A percentile compares a stretch with the other conserved stretches of the same genome.
Evolutionary conservation across 2,113 vertebrate species (phyloP).

Genomic region (Choloepus hoffmanni): DNA sequence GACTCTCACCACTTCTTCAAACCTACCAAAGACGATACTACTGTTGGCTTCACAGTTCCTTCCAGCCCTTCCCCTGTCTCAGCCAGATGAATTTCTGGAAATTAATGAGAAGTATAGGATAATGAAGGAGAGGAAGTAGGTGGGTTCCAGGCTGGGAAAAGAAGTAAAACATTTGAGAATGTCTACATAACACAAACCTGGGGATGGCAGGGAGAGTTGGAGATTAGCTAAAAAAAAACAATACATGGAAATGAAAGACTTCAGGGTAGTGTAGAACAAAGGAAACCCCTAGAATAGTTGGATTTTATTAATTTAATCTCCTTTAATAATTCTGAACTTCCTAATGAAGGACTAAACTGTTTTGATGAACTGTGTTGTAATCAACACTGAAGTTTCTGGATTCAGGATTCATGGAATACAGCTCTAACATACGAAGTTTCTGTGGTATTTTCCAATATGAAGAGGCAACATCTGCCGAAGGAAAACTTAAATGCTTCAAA

Average conservation of each 20-base stretch:
- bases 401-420: background rate
- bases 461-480: background rate
- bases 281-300: fast-evolving
- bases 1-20: background rate
- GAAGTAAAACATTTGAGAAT: background rate
- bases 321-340: background rate
- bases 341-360: background rate
- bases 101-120: background rate
- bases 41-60: background rate
- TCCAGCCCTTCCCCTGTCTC: background rate
- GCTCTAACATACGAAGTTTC: background rate
- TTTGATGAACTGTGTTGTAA: background rate
- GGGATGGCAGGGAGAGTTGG: background rate
- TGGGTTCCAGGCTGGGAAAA: background rate
- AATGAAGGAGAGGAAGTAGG: background rate
- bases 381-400: background rate
- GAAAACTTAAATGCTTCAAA: background rate
- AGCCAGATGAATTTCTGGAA: background rate
- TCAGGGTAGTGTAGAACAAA: fast-evolving
- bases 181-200: background rate
- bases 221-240: background rate
- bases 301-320: background rate
- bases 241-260: background rate
- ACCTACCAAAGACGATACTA: background rate
- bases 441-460: background rate